Conservation (phyloP, 2,888 invertebrate genomes). For the Cyrtodaria siliqua region DNA sequence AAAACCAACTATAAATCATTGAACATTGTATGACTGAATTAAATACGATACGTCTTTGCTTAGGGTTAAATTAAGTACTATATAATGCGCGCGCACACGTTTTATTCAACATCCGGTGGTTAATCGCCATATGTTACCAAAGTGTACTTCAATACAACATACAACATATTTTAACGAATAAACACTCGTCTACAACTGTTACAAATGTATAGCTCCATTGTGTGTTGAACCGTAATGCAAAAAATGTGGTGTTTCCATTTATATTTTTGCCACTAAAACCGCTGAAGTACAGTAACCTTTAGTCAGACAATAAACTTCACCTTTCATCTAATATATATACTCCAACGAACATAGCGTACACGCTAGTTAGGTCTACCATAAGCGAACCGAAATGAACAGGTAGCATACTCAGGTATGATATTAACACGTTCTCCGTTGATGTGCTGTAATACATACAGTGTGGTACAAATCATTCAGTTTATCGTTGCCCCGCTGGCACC, state of each 20-base stretch:
- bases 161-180: slow-evolving; percentile 13
- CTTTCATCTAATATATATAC: slow-evolving; percentile 17
- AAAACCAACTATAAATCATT: too few relatives aligned
- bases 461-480: too few relatives aligned
- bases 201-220: background rate
- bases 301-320: slow-evolving; percentile 14
- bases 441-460: slow-evolving; percentile 5
- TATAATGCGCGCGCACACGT: too few relatives aligned
- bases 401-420: slow-evolving; percentile 15
- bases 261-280: slow-evolving; percentile 1
- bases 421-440: slow-evolving; percentile 1
- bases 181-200: slow-evolving; percentile 18
- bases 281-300: too few relatives aligned
- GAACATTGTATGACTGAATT: too few relatives aligned
- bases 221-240: slow-evolving; percentile 7
- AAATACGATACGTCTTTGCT: too few relatives aligned
- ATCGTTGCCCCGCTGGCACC: too few relatives aligned
- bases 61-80: too few relatives aligned
- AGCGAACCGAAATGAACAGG: background rate
- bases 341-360: slow-evolving; percentile 11
- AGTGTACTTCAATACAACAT: background rate
- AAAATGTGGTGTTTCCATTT: slow-evolving; percentile 7
- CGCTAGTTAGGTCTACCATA: too few relatives aligned
- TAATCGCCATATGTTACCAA: too few relatives aligned
- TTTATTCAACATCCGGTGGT: too few relatives aligned